Evolutionary conservation across 2,113 vertebrate genomes (phyloP).

Genomic region (Pseudorectes ferrugineus): DNA sequence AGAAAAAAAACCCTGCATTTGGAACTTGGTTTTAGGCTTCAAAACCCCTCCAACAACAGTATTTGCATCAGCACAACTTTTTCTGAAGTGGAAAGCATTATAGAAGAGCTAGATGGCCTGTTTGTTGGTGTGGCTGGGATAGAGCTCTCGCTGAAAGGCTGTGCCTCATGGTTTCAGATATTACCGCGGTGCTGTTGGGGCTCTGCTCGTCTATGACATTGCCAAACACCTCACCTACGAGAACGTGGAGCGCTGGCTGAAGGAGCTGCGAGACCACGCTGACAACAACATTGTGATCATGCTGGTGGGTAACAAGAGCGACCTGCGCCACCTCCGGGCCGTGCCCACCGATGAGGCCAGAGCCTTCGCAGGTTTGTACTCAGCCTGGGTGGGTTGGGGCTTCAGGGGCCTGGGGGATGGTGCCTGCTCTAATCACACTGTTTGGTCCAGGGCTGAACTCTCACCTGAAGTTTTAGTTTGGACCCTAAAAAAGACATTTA

Average conservation of each 20-base stretch:
- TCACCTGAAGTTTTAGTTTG: background rate
- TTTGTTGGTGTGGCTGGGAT: fast-evolving
- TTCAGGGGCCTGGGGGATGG: background rate
- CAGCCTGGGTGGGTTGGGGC: background rate
- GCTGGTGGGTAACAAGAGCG: conserved; percentile 97
- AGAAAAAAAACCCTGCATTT: background rate
- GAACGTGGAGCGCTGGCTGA: conserved; percentile 95
- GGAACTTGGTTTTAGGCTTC: background rate
- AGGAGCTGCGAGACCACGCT: conserved; percentile 94
- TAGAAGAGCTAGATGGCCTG: fast-evolving
- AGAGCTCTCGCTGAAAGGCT: background rate
- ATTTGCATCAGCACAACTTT: background rate
- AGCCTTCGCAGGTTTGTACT: conserved; percentile 84
- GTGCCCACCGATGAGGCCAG: conserved; percentile 93
- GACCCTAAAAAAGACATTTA: background rate
- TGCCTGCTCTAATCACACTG: background rate
- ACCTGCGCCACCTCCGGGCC: conserved; percentile 89
- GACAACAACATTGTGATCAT: conserved; percentile 98
- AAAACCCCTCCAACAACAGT: background rate
- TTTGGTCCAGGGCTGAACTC: background rate
- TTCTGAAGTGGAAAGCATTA: fast-evolving
- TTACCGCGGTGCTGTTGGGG: conserved; percentile 90
- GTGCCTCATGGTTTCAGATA: conserved; percentile 72
- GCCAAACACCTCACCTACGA: conserved; percentile 96
- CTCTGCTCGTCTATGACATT: conserved; percentile 93